Conservation (phyloP, 2,113 vertebrate genomes). For the Paedocypris sp. region DNA sequence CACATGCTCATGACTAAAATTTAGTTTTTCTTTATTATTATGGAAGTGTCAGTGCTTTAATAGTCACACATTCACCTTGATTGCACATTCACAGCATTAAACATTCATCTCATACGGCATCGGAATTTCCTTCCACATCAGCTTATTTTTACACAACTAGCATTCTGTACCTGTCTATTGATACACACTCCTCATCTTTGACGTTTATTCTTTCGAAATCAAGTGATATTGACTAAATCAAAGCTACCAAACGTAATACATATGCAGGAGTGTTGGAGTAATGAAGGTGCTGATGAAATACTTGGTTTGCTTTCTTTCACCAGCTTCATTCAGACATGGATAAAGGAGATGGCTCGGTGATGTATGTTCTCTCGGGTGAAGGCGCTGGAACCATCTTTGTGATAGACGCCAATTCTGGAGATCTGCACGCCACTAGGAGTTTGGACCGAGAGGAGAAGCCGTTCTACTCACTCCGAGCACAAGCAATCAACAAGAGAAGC, state of each 20-base stretch:
- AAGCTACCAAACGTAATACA: not conserved
- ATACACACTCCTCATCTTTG: not conserved
- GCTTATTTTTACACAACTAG: constrained; percentile 30
- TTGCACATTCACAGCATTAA: constrained; percentile 32
- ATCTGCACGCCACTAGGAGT: constrained; percentile 85
- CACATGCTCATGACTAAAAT: too few species aligned
- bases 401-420: constrained; percentile 85
- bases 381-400: constrained; percentile 88
- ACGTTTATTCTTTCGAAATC: constrained; percentile 7
- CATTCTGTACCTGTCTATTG: constrained; percentile 3
- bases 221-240: not conserved
- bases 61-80: constrained; percentile 31
- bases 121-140: constrained; percentile 27
- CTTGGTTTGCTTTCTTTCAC: constrained; percentile 40
- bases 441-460: constrained; percentile 89
- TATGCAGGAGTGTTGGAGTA: constrained; percentile 10
- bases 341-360: constrained; percentile 75
- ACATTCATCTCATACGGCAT: constrained; percentile 32
- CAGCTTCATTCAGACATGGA: constrained; percentile 95
- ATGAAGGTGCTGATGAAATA: constrained; percentile 15
- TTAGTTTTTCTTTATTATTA: too few species aligned
- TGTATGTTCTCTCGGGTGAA: constrained; percentile 89
- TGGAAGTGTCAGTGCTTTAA: constrained; percentile 11
- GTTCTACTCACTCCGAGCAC: constrained; percentile 76
- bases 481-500: constrained; percentile 76